Base-by-base conservation (phyloP, 35 echinoderm and acorn worm species). In the Stichopus chloronotus region DNA sequence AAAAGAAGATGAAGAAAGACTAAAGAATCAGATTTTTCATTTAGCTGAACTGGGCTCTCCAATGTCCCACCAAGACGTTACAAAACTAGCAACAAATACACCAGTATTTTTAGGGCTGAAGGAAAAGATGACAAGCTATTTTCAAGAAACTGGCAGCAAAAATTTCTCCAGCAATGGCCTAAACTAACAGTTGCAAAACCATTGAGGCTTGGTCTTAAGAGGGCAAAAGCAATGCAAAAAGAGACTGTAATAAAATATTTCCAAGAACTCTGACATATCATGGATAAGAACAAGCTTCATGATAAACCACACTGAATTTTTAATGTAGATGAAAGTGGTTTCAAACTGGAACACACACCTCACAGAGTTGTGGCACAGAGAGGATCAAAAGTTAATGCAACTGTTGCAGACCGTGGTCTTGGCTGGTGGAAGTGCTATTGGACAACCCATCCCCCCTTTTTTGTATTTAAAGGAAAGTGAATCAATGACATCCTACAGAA, bases 391-490 rank as follows among this genome's bases (percentile, higher is more conserved):
- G 74, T 22, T 2, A 78, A 78, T 22, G 21, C 74, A 24, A 78
- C 52, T 78, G 74, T 5, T 2, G 52, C 74, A 24, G 74, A 78
- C 74, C 74, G 74, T 78, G 5, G 74, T 78, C 19, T 78, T 78
- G 52, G 74, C 74, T 2, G 74, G 20, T 10, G 74, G 74, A 4
- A 78, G 74, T 78, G 74, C 74, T n/a, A 30, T 14, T 78, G 74
- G 74, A 30, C 74, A 78, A 20, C 52, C 74, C 16, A 19, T 78
- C 19, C 74, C 74, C 52, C 74, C 74, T n/a, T 14, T 78, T 78
- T 78, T 78, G 6, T 78, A 78, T 78, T 78, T 78, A 78, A 78
- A 30, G 5, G 74, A 19, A 78, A 78, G 8, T n/a, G 74, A 78
- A 78, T 17, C 20, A 78, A 19, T 19, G 74, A 78, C 21, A 8